Conservation (phyloP, 2,797 vertebrate genomes). For the Oreochromis mossambicus region DNA sequence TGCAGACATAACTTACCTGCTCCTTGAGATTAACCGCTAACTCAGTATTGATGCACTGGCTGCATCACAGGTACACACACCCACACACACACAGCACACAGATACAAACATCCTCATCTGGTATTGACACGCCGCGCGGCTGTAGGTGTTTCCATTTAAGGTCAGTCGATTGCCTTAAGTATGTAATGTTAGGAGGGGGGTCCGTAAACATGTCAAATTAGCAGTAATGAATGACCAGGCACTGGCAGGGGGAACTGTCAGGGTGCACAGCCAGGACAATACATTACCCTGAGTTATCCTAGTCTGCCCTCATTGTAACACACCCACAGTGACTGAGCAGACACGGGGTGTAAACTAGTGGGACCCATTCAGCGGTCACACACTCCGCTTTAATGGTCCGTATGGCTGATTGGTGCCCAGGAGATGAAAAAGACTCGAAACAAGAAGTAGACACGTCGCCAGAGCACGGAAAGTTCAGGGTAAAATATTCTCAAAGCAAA, state of each 20-base stretch:
- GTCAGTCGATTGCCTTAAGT: conserved; percentile 80
- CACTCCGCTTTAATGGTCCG: conserved; percentile 75
- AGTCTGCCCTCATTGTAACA: conserved; percentile 55
- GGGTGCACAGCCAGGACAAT: conserved; percentile 67
- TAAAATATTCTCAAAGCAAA: not conserved
- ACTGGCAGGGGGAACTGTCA: conserved; percentile 67
- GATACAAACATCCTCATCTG: conserved; percentile 62
- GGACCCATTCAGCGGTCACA: conserved; percentile 79
- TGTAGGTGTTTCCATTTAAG: conserved; percentile 80
- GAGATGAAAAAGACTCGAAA: conserved; percentile 6
- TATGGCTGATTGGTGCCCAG: conserved; percentile 54
- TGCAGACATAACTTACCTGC: conserved; percentile 81
- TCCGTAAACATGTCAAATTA: conserved; percentile 82
- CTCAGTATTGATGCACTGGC: conserved; percentile 74
- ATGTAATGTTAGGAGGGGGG: conserved; percentile 78
- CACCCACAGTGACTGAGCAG: conserved; percentile 43
- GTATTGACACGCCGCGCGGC: conserved; percentile 65
- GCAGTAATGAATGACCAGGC: conserved; percentile 77
- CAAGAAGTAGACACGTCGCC: not conserved
- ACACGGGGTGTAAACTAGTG: conserved; percentile 70
- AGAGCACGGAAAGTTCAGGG: conserved; percentile 22
- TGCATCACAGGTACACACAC: conserved; percentile 36
- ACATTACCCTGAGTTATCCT: conserved; percentile 79
- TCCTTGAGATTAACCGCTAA: conserved; percentile 70
- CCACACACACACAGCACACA: conserved; percentile 1